These are phyloP conservation scores for Pagetopsis macropterus DNA, from an alignment of 2,797 vertebrate genomes.

Conservation along the genomic window DNA sequence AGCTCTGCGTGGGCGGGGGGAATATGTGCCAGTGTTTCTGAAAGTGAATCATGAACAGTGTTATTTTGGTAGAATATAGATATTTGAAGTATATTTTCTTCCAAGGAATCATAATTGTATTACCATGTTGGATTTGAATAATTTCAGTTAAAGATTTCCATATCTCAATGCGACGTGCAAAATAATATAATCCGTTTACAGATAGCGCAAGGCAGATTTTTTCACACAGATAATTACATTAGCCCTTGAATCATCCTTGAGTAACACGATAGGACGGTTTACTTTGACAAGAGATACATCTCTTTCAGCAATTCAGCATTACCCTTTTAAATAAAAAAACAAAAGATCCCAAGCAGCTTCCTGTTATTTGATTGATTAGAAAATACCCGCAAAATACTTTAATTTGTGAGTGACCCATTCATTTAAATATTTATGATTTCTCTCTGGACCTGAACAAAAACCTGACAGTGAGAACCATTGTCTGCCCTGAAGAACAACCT, in stretches of 20 bases:
- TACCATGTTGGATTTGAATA: constrained; percentile 1
- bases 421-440: constrained; percentile 53
- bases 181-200: neutral
- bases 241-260: neutral
- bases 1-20: neutral
- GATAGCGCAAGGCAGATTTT: neutral
- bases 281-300: constrained; percentile 11
- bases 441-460: constrained; percentile 11
- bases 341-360: neutral
- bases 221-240: constrained; percentile 14
- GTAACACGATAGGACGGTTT: neutral
- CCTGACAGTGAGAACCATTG: constrained; percentile 50
- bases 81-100: neutral
- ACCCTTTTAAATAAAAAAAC: constrained; percentile 22
- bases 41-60: neutral
- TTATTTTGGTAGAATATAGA: constrained; percentile 3
- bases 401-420: constrained; percentile 43
- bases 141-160: neutral
- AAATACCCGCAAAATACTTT: constrained; percentile 28
- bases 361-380: constrained; percentile 13
- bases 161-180: neutral
- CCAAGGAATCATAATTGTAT: neutral
- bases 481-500: constrained; percentile 60
- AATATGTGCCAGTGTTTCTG: neutral
- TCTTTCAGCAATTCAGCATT: constrained; percentile 4